Conservation (phyloP, 2,113 vertebrate genomes). For the Colinus virginianus region DNA sequence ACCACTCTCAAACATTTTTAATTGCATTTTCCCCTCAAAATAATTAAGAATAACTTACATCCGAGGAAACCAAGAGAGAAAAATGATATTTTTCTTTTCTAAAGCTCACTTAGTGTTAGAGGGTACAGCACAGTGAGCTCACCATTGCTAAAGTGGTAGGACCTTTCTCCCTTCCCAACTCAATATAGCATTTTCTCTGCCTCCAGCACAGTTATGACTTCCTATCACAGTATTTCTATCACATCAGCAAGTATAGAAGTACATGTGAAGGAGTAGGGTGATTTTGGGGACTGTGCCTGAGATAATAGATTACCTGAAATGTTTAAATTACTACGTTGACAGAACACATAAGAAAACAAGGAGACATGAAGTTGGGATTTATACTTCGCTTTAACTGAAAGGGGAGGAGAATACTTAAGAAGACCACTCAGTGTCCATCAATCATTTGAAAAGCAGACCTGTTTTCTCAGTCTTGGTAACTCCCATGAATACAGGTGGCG, state of each 20-base stretch:
- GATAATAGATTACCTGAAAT: neutral
- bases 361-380: neutral
- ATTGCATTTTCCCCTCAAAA: neutral
- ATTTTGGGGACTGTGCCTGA: neutral
- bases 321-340: neutral
- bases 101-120: neutral
- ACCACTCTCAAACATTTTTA: neutral
- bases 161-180: neutral
- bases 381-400: neutral
- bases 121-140: neutral
- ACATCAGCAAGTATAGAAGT: neutral
- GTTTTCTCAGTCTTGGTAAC: neutral
- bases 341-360: neutral
- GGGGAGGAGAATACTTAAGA: neutral
- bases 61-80: neutral
- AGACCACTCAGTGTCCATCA: too few species aligned
- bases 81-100: neutral
- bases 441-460: too few species aligned
- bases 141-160: rapidly evolving
- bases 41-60: neutral
- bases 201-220: neutral
- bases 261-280: neutral
- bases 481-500: neutral
- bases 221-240: neutral
- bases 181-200: neutral